Evolutionary conservation across 30 jellyfish, hydroid and myxozoan species (phyloP), one percentile per base, ranked within the genome.

Genomic region (Aurelia sp.): DNA sequence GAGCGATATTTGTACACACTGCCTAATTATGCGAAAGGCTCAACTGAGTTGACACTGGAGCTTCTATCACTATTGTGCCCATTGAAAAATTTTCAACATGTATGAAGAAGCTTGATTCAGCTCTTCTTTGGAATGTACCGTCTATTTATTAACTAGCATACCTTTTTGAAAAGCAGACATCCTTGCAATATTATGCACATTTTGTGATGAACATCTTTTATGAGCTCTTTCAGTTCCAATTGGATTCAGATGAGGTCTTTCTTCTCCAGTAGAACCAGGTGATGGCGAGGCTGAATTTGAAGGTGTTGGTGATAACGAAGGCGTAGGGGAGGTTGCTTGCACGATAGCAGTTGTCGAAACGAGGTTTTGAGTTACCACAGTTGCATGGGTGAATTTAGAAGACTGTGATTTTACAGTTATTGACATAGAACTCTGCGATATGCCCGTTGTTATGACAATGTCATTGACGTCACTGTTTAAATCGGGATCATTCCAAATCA

Each of bases 151-250:
- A 16, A 15, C 6, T 20, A 0, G 7, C 84, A 0, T 48, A 93
- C 98, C 97, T 83, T 82, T 90, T 57, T 82, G 94, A 27, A 93
- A 85, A 6, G 96, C 71, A 21, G 97, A 52, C 78, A 93, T 52
- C 15, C 93, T 95, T 33, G 86, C 72, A 47, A 89, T 66, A 71
- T 66, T 76, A 18, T 87, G 76, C 6, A 84, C 31, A 13, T 71
- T 83, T 23, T 52, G 76, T 21, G 97, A 62, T 12, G 94, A 15
- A 31, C 89, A 67, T 41, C 92, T 67, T 71, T 85, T 89, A 30
- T 84, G 93, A 22, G 97, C 98, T 52, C 98, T 76, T 59, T 93
- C 98, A 48, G 96, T 88, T 21, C 98, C 98, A 65, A 93, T 93
- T 18, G 98, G 98, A 61, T 93, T 93, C 66, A 93, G 79, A 71